Conservation (phyloP, 2,113 vertebrate genomes). For the Tinamus guttatus region DNA sequence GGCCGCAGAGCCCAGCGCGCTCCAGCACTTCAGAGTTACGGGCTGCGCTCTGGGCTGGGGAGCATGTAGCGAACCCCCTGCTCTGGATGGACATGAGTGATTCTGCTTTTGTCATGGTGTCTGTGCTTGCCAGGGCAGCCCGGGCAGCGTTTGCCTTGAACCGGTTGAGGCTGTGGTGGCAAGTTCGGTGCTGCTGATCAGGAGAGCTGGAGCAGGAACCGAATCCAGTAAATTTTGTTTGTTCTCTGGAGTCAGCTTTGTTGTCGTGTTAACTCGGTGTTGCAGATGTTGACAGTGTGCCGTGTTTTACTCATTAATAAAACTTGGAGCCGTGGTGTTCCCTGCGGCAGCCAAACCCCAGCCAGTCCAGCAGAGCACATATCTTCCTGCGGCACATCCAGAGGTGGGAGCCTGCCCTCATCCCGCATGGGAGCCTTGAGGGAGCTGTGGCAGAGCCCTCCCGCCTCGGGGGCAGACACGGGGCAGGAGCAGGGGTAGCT, state of each 20-base stretch:
- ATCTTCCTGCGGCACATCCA: slow-evolving; percentile 22
- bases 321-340: slow-evolving; percentile 22
- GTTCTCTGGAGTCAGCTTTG: slow-evolving; percentile 39
- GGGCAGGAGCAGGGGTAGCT: slow-evolving; percentile 8
- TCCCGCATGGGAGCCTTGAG: background rate
- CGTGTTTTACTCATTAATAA: slow-evolving; percentile 59
- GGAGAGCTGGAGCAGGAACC: slow-evolving; percentile 37
- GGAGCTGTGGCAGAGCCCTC: background rate
- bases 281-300: slow-evolving; percentile 6
- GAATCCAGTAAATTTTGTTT: slow-evolving; percentile 46
- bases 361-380: slow-evolving; percentile 5
- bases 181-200: slow-evolving; percentile 58
- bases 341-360: background rate
- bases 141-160: slow-evolving; percentile 57
- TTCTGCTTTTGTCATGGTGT: slow-evolving; percentile 10
- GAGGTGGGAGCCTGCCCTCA: slow-evolving; percentile 8
- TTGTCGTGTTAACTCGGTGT: slow-evolving; percentile 47
- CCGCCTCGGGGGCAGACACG: background rate
- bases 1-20: background rate
- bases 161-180: slow-evolving; percentile 47
- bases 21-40: no score
- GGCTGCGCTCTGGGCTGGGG: no score
- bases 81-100: background rate
- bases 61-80: background rate
- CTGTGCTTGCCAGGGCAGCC: slow-evolving; percentile 54